Conservation (phyloP, 2,113 vertebrate genomes). For the Leptosomus discolor region DNA sequence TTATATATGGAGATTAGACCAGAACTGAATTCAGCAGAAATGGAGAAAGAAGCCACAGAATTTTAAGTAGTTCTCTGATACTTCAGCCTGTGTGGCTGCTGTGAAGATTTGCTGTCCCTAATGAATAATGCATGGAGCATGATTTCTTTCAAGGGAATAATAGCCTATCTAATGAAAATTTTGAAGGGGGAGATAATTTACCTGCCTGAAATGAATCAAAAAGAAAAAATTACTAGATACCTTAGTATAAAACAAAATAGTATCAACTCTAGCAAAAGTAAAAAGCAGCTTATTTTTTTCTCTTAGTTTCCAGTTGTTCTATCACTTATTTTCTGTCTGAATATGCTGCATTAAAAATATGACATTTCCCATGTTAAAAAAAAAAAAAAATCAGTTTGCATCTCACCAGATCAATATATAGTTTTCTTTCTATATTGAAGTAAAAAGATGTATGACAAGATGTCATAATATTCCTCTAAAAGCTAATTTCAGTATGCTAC, state of each 20-base stretch:
- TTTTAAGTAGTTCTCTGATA: constrained; percentile 29
- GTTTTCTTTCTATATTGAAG: not conserved
- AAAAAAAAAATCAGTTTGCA: not conserved
- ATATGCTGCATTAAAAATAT: not conserved
- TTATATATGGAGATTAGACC: constrained; percentile 24
- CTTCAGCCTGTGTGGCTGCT: not conserved
- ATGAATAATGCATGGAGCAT: constrained; percentile 20
- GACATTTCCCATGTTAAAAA: not conserved
- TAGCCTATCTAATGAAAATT: not conserved
- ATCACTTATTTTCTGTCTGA: not conserved
- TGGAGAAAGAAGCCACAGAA: not conserved
- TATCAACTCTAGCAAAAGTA: not conserved
- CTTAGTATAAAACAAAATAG: not conserved
- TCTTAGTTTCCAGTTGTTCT: not conserved
- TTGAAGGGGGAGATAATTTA: not conserved
- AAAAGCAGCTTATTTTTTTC: not conserved
- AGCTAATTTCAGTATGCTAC: not conserved
- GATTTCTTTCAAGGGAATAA: constrained; percentile 22
- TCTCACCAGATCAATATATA: not conserved
- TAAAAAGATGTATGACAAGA: not conserved
- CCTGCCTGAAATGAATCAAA: not conserved
- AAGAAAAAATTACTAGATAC: not conserved
- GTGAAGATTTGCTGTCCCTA: not conserved
- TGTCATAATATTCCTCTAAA: not conserved
- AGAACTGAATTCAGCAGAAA: constrained; percentile 10